Conservation (phyloP, 2,113 vertebrate genomes). For the Bungarus multicinctus region DNA sequence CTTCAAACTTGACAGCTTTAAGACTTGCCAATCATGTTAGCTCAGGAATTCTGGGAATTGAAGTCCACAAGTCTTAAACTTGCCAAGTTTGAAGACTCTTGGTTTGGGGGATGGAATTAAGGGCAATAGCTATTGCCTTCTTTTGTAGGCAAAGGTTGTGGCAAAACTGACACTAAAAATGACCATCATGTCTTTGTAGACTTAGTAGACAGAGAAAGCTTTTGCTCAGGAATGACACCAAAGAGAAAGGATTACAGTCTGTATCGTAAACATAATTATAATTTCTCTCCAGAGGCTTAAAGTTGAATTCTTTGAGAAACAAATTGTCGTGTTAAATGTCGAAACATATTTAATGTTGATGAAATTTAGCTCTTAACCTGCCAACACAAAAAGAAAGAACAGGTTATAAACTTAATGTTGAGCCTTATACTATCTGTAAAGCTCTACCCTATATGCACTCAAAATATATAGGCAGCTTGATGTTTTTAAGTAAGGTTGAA, state of each 20-base stretch:
- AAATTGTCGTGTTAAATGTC: not conserved
- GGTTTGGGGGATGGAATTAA: not conserved
- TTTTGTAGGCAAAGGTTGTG: not conserved
- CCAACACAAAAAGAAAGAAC: not conserved
- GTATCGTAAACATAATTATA: not conserved
- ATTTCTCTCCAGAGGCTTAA: not conserved
- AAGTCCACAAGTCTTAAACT: too few relatives aligned
- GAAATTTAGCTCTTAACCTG: not conserved
- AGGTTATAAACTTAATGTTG: not conserved
- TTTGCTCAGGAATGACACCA: not conserved
- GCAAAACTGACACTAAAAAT: not conserved
- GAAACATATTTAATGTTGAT: not conserved
- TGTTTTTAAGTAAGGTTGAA: not conserved
- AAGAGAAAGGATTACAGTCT: not conserved
- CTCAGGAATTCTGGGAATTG: too few relatives aligned
- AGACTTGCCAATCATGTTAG: too few relatives aligned
- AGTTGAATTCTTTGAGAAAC: not conserved
- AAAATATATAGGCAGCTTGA: not conserved
- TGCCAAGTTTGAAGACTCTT: too few relatives aligned
- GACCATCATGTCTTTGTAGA: not conserved
- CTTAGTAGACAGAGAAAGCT: not conserved
- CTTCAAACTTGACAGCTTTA: too few relatives aligned
- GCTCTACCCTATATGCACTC: not conserved
- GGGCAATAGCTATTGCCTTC: not conserved
- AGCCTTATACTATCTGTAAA: not conserved